Conservation (phyloP, 2,797 vertebrate genomes). For the Moxostoma hubbsi region DNA sequence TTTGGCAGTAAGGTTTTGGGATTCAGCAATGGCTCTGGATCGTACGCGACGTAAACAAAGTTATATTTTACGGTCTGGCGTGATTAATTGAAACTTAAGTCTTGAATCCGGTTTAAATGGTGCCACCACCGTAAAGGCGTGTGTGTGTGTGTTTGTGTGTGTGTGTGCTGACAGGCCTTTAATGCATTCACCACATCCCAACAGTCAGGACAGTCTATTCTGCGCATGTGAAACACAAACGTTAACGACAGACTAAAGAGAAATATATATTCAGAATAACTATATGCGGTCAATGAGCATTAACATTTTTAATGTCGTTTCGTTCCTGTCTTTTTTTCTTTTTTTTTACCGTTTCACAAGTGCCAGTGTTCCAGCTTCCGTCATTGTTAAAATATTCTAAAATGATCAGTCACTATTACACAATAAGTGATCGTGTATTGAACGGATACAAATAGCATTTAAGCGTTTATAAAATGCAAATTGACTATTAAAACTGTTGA, state of each 20-base stretch:
- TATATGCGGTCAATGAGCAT: background rate
- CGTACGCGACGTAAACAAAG: too few relatives aligned
- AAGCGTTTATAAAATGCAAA: background rate
- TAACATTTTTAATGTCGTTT: background rate
- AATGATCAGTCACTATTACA: constrained; percentile 74
- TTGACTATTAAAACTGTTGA: background rate
- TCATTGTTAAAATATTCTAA: constrained; percentile 82
- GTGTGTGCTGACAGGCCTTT: background rate
- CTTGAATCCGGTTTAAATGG: background rate
- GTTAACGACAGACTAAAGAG: background rate
- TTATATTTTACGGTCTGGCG: too few relatives aligned
- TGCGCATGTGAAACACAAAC: background rate
- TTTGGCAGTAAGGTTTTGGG: background rate
- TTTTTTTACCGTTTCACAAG: constrained; percentile 48
- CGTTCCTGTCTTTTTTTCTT: background rate
- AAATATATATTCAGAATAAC: background rate
- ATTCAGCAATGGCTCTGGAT: background rate
- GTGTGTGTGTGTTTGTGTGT: too few relatives aligned
- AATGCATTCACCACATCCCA: constrained; percentile 23
- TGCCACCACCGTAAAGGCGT: too few relatives aligned
- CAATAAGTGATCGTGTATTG: background rate
- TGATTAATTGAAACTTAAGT: too few relatives aligned
- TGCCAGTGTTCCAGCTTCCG: constrained; percentile 74
- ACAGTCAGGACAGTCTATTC: background rate
- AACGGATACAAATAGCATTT: background rate